Evolutionary conservation across 2,113 vertebrate species (phyloP).

Genomic region (Scolopax mira): DNA sequence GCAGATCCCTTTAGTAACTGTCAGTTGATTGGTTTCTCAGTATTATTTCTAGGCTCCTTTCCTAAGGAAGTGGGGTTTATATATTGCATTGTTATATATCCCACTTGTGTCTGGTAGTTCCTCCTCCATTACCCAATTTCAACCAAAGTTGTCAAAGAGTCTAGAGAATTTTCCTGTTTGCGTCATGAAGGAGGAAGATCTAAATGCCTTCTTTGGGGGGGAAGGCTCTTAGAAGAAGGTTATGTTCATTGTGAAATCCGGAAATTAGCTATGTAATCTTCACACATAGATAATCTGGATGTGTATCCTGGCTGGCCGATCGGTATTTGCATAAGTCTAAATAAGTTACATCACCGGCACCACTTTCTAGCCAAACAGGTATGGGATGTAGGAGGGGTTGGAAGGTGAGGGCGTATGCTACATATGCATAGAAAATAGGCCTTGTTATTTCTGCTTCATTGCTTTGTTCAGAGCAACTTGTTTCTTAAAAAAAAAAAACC

Average conservation of each 20-base stretch:
- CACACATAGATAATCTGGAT: background rate
- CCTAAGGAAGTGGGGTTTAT: background rate
- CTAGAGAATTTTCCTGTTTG: background rate
- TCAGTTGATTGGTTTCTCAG: background rate
- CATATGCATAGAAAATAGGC: background rate
- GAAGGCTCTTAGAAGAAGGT: background rate
- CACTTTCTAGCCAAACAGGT: conserved; percentile 34
- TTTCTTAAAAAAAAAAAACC: background rate
- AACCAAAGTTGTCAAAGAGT: background rate
- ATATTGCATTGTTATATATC: background rate
- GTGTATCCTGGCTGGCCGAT: background rate
- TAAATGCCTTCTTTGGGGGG: background rate
- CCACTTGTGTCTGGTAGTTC: background rate
- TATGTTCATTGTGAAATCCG: background rate
- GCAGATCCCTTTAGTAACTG: background rate
- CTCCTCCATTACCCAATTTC: background rate
- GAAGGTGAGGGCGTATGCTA: background rate
- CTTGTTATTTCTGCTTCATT: background rate
- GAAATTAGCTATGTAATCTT: background rate
- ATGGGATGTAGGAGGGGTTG: background rate
- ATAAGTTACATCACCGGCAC: background rate
- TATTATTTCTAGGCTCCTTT: background rate
- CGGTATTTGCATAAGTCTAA: background rate
- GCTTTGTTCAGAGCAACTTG: background rate
- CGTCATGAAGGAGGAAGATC: background rate